phyloP scores from a whole-genome alignment of 1,140 invertebrate species.

The Cherax destructor region DNA sequence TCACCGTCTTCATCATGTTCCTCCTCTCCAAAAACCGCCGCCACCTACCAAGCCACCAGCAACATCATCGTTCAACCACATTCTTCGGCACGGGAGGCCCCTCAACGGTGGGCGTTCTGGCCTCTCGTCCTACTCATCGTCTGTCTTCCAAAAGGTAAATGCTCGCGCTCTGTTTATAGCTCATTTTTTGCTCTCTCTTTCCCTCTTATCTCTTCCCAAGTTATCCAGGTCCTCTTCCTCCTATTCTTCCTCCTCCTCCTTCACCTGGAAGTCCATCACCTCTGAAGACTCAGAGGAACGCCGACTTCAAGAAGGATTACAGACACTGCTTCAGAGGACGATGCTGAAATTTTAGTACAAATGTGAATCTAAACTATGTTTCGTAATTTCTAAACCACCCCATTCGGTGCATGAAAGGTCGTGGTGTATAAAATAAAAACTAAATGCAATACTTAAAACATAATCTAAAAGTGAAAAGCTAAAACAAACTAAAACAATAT shows the following conservation, averaged over 20 bases:
- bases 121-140: conserved; percentile 61
- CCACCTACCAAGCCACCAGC: conserved; percentile 16
- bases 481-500: conserved; percentile 28
- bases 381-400: conserved; percentile 1
- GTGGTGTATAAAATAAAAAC: conserved; percentile 30
- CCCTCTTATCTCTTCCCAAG: background rate
- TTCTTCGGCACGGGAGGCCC: conserved; percentile 32
- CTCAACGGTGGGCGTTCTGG: conserved; percentile 57
- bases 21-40: conserved; percentile 12
- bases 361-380: conserved; percentile 14
- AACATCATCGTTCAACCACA: conserved; percentile 34
- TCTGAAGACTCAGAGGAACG: background rate
- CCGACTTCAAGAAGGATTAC: background rate
- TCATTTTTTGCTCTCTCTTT: background rate
- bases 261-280: background rate
- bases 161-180: background rate
- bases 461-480: conserved; percentile 30
- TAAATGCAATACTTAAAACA: conserved; percentile 18
- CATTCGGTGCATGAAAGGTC: background rate
- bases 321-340: background rate
- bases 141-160: conserved; percentile 69
- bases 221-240: background rate
- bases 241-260: background rate
- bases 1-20: conserved; percentile 30
- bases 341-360: background rate